Evolutionary conservation across 1,140 invertebrate species (phyloP).

Genomic region (Bombus balteatus): DNA sequence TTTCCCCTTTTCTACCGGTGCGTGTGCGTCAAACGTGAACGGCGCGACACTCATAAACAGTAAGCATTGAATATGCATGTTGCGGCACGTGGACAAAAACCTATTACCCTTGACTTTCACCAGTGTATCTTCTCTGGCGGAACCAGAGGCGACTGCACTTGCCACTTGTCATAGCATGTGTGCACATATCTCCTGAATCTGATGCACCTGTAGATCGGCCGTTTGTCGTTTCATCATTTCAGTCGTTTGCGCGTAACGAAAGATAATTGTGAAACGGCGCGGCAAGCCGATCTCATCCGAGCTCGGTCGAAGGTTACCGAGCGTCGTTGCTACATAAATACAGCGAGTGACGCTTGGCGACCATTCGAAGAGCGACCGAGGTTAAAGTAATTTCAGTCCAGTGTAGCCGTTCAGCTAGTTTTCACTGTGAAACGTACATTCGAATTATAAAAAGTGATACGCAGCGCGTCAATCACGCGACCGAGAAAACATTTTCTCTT

Average conservation of each 20-base stretch:
- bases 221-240: too few species aligned
- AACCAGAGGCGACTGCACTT: not conserved
- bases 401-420: not conserved
- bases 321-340: conserved; percentile 48
- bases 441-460: not conserved
- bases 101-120: conserved; percentile 30
- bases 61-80: not conserved
- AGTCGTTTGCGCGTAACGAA: not conserved
- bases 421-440: not conserved
- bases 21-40: not conserved
- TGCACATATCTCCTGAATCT: not conserved
- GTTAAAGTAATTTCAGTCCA: not conserved
- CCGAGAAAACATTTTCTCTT: not conserved
- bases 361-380: conserved; percentile 39
- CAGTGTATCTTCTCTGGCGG: not conserved
- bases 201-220: conserved; percentile 22
- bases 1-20: not conserved
- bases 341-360: not conserved
- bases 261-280: not conserved
- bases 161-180: not conserved
- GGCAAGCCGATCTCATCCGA: conserved; percentile 29
- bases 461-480: not conserved
- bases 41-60: not conserved
- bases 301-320: conserved; percentile 57
- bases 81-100: not conserved